A percentile compares a stretch with the other conserved stretches of the same genome.
Conservation (phyloP, 2,888 invertebrate genomes). For the Habrosyne pyritoides region DNA sequence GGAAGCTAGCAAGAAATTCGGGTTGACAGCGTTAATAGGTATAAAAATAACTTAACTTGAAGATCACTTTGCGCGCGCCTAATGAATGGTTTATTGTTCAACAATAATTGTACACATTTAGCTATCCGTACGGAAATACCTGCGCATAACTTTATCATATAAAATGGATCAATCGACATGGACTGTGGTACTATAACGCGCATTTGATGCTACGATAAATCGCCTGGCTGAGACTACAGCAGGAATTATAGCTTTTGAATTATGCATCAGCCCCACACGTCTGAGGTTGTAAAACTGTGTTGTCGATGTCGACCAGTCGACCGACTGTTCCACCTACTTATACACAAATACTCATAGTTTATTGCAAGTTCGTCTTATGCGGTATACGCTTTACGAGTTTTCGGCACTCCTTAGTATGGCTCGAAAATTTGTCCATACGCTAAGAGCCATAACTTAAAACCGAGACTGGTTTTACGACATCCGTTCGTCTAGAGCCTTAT, state of each 20-base stretch:
- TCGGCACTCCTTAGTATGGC: conserved; percentile 57
- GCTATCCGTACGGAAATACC: not conserved
- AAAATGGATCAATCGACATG: conserved; percentile 38
- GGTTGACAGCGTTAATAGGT: too few species aligned
- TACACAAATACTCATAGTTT: conserved; percentile 48
- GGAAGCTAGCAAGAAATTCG: too few species aligned
- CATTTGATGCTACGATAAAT: conserved; percentile 69
- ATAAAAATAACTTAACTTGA: too few species aligned
- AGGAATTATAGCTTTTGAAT: conserved; percentile 77
- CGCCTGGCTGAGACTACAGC: conserved; percentile 65
- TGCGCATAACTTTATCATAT: conserved; percentile 3
- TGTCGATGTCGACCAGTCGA: conserved; percentile 28
- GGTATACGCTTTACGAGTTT: conserved; percentile 58
- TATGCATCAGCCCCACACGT: conserved; percentile 68
- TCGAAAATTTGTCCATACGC: conserved; percentile 63
- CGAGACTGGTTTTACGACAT: conserved; percentile 57
- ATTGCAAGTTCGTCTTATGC: conserved; percentile 52
- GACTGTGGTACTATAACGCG: conserved; percentile 42
- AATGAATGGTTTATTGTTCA: too few species aligned
- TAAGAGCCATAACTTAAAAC: conserved; percentile 56
- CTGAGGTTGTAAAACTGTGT: conserved; percentile 66
- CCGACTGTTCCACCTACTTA: conserved; percentile 34
- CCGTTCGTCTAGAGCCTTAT: conserved; percentile 41
- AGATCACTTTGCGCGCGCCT: too few species aligned
- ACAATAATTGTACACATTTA: not conserved